Base-by-base conservation (phyloP, 1,140 invertebrate genomes). In the Rhopalosiphum maidis region DNA sequence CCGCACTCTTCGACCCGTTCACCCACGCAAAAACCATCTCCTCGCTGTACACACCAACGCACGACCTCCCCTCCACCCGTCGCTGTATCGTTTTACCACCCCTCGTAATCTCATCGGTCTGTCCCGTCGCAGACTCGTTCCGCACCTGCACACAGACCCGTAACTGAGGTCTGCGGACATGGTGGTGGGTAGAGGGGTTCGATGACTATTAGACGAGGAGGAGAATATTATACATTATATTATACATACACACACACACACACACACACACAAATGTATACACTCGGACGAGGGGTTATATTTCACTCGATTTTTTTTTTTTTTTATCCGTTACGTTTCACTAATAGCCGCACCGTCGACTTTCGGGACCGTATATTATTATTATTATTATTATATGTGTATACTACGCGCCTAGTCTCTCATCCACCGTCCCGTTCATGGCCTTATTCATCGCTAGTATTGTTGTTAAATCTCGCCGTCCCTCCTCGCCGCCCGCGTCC, bases 281-380 rank as follows among this genome's bases (percentile, higher is more conserved):
- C 46, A 23, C 35, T 25, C 51, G 46, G 46, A 60, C 48, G 88
- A 90, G 88, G 88, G 88, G 88, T 90, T 43, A 55, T 60, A 60
- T 90, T 90, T 60, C 88, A 90, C 54, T 60, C 51, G 51, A 60
- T 60, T 54, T 90, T 54, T 90, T 90, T 54, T 90, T 90, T 41
- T 55, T 54, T 90, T 90, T 35, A 55, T 90, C 88, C 88, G 51
- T 90, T 60, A 90, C 88, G 88, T 55, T 90, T 90, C 54, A 90
- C 54, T 90, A 60, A 90, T 54, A 90, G 88, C 88, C n/a, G 35
- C 51, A 55, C 51, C 88, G 51, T 37, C 88, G 88, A 90, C 88
- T 90, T 90, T 90, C 51, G 35, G 88, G 88, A n/a, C 35, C n/a
- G 86, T n/a, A 18, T 88, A 77, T 77, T 77, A 35, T 77, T n/a